These are phyloP conservation scores for Paramisgurnus dabryanus DNA, from an alignment of 2,113 vertebrate genomes.

Conservation along the genomic window DNA sequence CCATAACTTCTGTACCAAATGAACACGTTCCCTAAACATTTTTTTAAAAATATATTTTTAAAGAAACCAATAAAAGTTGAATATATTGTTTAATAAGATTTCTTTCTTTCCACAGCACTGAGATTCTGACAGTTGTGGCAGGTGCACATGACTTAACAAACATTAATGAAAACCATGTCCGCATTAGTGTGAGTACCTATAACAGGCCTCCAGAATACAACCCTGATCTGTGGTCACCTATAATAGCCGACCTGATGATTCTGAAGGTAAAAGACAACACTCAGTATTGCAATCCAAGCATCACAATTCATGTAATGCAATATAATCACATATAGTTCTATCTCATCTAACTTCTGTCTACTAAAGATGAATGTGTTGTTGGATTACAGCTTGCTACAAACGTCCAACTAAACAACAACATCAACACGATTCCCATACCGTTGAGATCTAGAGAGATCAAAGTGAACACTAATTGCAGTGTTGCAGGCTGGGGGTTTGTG, in stretches of 20 bases:
- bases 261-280: slow-evolving; percentile 16
- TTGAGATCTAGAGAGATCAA: background rate
- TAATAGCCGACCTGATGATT: slow-evolving; percentile 27
- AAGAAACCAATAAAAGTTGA: background rate
- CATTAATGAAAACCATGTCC: background rate
- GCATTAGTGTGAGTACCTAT: background rate
- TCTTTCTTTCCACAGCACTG: background rate
- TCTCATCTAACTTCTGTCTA: background rate
- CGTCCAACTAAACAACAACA: background rate
- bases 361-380: background rate
- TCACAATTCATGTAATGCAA: too few relatives aligned
- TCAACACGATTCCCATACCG: background rate
- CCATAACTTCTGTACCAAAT: too few relatives aligned
- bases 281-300: background rate
- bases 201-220: background rate
- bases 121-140: background rate
- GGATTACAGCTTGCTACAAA: background rate
- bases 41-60: too few relatives aligned
- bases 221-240: too few relatives aligned
- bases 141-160: slow-evolving; percentile 25
- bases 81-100: too few relatives aligned
- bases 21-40: too few relatives aligned
- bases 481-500: slow-evolving; percentile 33
- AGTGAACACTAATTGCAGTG: background rate
- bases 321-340: background rate